A percentile compares a stretch with the other conserved stretches of the same genome.
phyloP scores from a whole-genome alignment of 2,113 vertebrate species.

The Mesitornis unicolor region DNA sequence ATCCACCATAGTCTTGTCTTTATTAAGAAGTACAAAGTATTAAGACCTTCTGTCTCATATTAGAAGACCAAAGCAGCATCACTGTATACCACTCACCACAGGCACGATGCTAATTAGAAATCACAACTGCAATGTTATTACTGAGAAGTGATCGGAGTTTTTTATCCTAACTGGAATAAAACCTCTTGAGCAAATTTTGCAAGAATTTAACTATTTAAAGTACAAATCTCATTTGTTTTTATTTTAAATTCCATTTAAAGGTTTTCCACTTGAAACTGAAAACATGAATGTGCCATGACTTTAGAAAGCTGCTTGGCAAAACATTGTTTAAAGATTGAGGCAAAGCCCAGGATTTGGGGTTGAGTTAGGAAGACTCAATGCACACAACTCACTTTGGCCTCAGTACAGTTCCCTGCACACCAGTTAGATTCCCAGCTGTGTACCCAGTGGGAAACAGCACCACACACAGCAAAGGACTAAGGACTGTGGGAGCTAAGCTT shows the following conservation, averaged over 20 bases:
- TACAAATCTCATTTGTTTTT: not conserved
- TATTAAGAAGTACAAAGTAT: not conserved
- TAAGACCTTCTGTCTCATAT: not conserved
- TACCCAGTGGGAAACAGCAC: not conserved
- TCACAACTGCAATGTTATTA: not conserved
- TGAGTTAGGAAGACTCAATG: not conserved
- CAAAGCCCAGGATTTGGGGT: not conserved
- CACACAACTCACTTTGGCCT: not conserved
- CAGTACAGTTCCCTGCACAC: not conserved
- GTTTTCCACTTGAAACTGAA: not conserved
- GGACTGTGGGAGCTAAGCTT: not conserved
- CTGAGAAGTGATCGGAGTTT: not conserved
- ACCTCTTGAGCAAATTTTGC: not conserved
- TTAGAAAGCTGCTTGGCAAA: not conserved
- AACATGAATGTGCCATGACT: not conserved
- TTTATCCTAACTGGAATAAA: not conserved
- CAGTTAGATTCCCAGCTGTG: fast-evolving
- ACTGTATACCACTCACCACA: not conserved
- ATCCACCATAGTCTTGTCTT: not conserved
- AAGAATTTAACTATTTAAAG: not conserved
- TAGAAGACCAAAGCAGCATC: not conserved
- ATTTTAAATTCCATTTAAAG: not conserved
- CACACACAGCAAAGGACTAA: not conserved
- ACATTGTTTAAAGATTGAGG: not conserved
- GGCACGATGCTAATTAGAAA: not conserved